Percentiles rank a stretch among this genome's conserved stretches.
These are phyloP conservation scores for Aptenodytes forsteri DNA, from an alignment of 2,113 vertebrate genomes.

Conservation along the genomic window DNA sequence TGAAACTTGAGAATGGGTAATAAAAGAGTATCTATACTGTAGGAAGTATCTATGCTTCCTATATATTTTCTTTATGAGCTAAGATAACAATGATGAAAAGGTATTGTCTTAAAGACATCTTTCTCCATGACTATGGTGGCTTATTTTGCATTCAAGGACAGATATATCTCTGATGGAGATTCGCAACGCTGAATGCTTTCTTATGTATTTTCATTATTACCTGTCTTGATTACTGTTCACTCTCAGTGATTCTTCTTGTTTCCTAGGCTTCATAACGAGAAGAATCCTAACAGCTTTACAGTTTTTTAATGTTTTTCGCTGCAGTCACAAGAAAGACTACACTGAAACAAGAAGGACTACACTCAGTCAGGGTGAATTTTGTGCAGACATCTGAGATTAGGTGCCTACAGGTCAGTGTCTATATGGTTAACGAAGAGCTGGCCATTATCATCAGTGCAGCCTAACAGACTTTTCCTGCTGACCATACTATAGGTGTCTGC, in stretches of 20 bases:
- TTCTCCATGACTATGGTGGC: neutral
- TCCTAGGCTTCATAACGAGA: neutral
- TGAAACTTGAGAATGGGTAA: neutral
- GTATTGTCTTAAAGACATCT: neutral
- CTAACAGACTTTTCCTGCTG: neutral
- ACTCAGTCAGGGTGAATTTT: neutral
- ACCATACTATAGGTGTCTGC: neutral
- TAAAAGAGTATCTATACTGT: neutral
- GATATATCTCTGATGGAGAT: neutral
- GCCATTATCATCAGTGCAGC: neutral
- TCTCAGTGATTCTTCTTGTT: neutral
- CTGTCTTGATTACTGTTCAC: neutral
- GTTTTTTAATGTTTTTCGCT: neutral
- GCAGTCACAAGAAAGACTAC: neutral
- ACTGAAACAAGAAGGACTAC: neutral
- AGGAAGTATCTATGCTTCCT: neutral
- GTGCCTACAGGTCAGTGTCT: neutral
- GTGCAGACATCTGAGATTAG: neutral
- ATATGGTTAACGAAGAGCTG: neutral
- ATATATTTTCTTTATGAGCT: neutral
- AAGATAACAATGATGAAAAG: neutral
- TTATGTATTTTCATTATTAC: neutral
- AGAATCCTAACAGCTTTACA: neutral
- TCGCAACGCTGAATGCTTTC: neutral
- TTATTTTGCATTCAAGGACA: neutral